A percentile compares a stretch with the other conserved stretches of the same genome.
phyloP scores from a whole-genome alignment of 2,888 invertebrate species.

The Adelognathus sp. region DNA sequence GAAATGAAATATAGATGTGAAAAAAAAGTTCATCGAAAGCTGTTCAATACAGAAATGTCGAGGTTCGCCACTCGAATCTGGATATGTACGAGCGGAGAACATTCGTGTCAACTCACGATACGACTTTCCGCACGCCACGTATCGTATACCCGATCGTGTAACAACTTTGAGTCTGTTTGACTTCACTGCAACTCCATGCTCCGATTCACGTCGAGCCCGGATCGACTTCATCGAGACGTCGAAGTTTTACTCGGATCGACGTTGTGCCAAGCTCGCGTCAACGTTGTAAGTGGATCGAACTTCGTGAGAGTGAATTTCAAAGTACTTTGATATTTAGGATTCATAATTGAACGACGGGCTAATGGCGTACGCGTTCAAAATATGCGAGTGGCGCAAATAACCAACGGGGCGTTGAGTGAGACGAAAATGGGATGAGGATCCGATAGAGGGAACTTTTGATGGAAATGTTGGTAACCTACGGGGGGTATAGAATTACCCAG shows the following conservation, averaged over 20 bases:
- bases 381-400: no score
- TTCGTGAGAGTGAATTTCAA: not conserved
- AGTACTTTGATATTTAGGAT: not conserved
- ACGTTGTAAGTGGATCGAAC: not conserved
- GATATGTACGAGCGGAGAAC: not conserved
- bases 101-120: not conserved
- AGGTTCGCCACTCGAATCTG: not conserved
- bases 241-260: conserved; percentile 1
- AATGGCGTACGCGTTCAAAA: not conserved
- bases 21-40: not conserved
- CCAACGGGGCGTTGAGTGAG: no score
- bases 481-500: no score
- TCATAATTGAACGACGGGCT: not conserved
- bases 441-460: no score
- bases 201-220: not conserved
- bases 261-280: not conserved
- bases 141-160: not conserved
- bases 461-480: no score
- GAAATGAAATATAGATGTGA: not conserved
- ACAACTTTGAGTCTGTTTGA: conserved; percentile 1
- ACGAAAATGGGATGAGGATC: no score
- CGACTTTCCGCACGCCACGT: not conserved
- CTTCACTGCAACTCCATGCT: not conserved
- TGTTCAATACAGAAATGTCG: not conserved
- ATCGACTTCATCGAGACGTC: not conserved